Conservation (phyloP, 1,140 invertebrate genomes). For the Nasonia longicornis region DNA sequence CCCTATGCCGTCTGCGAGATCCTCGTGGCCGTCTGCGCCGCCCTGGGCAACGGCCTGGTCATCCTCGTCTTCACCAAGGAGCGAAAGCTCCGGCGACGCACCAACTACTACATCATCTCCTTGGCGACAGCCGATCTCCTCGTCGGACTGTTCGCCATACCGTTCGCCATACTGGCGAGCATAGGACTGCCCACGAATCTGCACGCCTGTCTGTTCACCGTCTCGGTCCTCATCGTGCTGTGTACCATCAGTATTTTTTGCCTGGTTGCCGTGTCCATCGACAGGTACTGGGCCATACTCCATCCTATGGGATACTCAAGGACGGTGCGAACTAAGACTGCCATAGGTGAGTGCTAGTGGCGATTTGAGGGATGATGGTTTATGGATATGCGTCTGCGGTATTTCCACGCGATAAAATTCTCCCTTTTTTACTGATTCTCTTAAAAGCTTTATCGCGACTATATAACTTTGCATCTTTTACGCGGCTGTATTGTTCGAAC, state of each 20-base stretch:
- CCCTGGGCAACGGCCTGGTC: conserved; percentile 87
- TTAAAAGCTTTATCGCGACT: too few relatives aligned
- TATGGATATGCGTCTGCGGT: too few relatives aligned
- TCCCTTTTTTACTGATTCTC: too few relatives aligned
- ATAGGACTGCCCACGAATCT: conserved; percentile 82
- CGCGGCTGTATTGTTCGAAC: too few relatives aligned
- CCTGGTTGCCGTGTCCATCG: conserved; percentile 89
- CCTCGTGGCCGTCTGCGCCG: conserved; percentile 82
- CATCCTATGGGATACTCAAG: conserved; percentile 91
- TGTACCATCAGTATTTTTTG: conserved; percentile 94
- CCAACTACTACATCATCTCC: conserved; percentile 93
- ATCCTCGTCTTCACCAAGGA: conserved; percentile 86
- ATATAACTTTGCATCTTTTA: too few relatives aligned
- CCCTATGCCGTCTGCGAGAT: conserved; percentile 83
- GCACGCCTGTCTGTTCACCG: conserved; percentile 87
- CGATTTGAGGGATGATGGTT: too few relatives aligned
- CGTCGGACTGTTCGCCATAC: conserved; percentile 83
- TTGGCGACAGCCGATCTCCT: conserved; percentile 88
- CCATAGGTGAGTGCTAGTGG: conserved; percentile 77
- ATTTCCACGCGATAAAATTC: too few relatives aligned
- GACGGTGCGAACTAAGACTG: conserved; percentile 85
- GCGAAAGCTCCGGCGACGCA: conserved; percentile 80
- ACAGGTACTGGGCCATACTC: conserved; percentile 92
- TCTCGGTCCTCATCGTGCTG: conserved; percentile 86
- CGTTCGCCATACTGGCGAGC: conserved; percentile 85